Conservation (phyloP, 2,797 vertebrate species). For the Aulostomus chinensis region DNA sequence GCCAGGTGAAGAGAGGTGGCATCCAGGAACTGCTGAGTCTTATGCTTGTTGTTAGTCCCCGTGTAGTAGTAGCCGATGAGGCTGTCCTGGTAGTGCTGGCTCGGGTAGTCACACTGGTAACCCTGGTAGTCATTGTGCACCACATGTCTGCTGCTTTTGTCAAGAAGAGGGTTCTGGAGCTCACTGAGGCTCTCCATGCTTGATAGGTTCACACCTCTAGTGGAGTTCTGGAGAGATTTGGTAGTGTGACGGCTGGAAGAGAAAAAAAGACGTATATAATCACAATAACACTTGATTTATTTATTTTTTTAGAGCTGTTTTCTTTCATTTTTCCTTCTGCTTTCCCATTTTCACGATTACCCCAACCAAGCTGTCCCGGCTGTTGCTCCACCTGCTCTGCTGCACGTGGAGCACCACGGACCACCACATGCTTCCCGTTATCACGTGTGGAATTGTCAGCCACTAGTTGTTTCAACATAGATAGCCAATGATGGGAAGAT, state of each 20-base stretch:
- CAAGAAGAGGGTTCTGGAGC: constrained; percentile 88
- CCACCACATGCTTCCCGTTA: no score
- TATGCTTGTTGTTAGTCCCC: constrained; percentile 71
- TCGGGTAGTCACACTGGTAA: constrained; percentile 81
- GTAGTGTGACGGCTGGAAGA: constrained; percentile 53
- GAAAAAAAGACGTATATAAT: neutral
- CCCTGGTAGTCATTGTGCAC: constrained; percentile 80
- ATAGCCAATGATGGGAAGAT: no score
- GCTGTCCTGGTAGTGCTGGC: constrained; percentile 83
- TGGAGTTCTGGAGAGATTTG: constrained; percentile 31
- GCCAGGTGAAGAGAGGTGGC: constrained; percentile 91
- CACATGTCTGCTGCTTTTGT: constrained; percentile 77
- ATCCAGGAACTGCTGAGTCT: constrained; percentile 88
- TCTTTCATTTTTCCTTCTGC: no score
- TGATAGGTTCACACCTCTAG: constrained; percentile 26
- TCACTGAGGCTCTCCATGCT: constrained; percentile 90
- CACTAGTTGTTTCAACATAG: no score
- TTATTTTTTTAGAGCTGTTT: no score
- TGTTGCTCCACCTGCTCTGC: no score
- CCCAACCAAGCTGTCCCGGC: no score
- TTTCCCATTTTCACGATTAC: no score
- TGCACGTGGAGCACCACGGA: no score
- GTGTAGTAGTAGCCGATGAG: constrained; percentile 88
- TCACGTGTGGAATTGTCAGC: no score
- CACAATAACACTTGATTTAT: no score